Percentiles rank a stretch among this genome's conserved stretches.
Evolutionary conservation across 2,888 invertebrate genomes (phyloP).

Genomic region (Dynastes grantii): DNA sequence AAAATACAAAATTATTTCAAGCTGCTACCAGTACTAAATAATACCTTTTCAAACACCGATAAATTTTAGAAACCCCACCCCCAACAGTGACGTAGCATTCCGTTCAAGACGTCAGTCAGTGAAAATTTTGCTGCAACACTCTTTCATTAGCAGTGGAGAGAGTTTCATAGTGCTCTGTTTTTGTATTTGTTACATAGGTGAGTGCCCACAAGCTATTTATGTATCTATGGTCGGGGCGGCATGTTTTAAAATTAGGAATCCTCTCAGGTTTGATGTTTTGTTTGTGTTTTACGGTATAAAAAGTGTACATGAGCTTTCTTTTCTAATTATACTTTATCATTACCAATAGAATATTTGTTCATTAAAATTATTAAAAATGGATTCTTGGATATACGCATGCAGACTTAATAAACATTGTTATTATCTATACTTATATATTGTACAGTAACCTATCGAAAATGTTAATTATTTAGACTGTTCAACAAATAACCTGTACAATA

Average conservation of each 20-base stretch:
- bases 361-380: too few relatives aligned
- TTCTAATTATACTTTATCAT: too few relatives aligned
- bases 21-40: neutral
- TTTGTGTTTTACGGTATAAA: too few relatives aligned
- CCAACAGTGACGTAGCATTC: conserved; percentile 39
- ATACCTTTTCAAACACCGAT: conserved; percentile 30
- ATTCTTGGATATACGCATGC: too few relatives aligned
- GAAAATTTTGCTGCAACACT: conserved; percentile 47
- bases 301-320: too few relatives aligned
- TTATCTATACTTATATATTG: too few relatives aligned
- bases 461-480: too few relatives aligned
- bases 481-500: too few relatives aligned
- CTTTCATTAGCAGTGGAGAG: conserved; percentile 46
- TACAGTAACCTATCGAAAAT: too few relatives aligned
- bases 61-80: conserved; percentile 48
- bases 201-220: conserved; percentile 48
- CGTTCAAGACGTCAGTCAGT: conserved; percentile 39
- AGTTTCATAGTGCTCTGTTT: conserved; percentile 43
- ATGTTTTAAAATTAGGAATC: conserved; percentile 31
- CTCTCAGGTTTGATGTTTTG: neutral
- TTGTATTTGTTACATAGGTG: conserved; percentile 37
- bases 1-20: too few relatives aligned
- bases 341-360: too few relatives aligned
- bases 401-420: too few relatives aligned
- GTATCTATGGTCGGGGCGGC: conserved; percentile 5